Evolutionary conservation across 2,797 vertebrate species (phyloP).

Genomic region (Lophotriccus pileatus): DNA sequence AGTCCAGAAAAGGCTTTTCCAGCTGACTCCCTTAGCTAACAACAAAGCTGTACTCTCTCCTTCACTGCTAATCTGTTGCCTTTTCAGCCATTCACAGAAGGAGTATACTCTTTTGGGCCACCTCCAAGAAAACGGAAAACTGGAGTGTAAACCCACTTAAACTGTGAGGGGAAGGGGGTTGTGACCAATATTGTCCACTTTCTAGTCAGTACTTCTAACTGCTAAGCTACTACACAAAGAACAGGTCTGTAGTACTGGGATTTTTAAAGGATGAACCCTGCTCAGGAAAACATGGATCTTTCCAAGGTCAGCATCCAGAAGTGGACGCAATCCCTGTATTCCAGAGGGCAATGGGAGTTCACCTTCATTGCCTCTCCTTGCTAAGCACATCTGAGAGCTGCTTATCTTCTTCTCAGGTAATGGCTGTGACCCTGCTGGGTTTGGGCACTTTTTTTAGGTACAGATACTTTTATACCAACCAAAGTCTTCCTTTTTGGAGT

Average conservation of each 20-base stretch:
- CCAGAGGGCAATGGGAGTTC: neutral
- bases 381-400: neutral
- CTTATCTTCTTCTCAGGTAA: neutral
- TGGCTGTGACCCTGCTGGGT: neutral
- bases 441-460: neutral
- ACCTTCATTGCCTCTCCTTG: neutral
- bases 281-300: neutral
- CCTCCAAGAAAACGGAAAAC: neutral
- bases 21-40: neutral
- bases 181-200: neutral
- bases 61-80: neutral
- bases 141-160: neutral
- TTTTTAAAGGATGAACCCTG: neutral
- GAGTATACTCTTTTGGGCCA: neutral
- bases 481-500: neutral
- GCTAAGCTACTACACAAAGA: neutral
- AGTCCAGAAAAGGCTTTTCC: neutral
- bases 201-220: neutral
- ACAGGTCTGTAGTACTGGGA: neutral
- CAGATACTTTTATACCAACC: neutral
- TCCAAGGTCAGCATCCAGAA: neutral
- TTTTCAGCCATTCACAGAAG: neutral
- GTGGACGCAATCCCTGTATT: neutral
- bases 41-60: neutral
- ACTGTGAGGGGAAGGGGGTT: neutral